Evolutionary conservation across 2,888 invertebrate genomes (phyloP).

Genomic region (Lochmaea capreae): DNA sequence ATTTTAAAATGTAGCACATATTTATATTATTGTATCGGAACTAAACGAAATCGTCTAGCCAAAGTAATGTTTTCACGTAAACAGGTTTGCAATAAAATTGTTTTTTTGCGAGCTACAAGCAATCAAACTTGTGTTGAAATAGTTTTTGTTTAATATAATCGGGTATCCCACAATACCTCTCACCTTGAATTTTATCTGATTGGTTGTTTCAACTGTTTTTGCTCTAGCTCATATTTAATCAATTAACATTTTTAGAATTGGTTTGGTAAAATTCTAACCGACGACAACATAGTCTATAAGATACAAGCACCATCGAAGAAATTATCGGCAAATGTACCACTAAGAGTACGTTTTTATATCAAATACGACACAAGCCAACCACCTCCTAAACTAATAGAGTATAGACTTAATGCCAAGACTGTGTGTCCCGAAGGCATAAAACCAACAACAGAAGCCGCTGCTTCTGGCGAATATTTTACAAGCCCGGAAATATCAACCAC

Average conservation of each 20-base stretch:
- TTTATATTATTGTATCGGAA: too few species aligned
- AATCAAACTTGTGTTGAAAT: too few species aligned
- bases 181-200: too few species aligned
- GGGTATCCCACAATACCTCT: too few species aligned
- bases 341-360: constrained; percentile 71
- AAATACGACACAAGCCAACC: constrained; percentile 69
- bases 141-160: too few species aligned
- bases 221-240: too few species aligned
- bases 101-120: too few species aligned
- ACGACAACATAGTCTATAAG: constrained; percentile 72
- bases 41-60: too few species aligned
- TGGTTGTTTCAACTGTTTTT: too few species aligned
- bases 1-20: too few species aligned
- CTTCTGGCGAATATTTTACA: constrained; percentile 55
- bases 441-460: constrained; percentile 58
- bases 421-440: constrained; percentile 66
- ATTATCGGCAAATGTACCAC: constrained; percentile 69
- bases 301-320: constrained; percentile 71
- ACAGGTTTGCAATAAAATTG: too few species aligned
- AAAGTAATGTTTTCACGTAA: too few species aligned
- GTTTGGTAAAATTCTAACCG: constrained; percentile 71
- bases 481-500: constrained; percentile 46
- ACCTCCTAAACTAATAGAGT: constrained; percentile 60
- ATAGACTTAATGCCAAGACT: constrained; percentile 69
- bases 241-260: constrained; percentile 59